phyloP scores from a whole-genome alignment of 1,140 invertebrate species.

The Trinorchestia longiramus region DNA sequence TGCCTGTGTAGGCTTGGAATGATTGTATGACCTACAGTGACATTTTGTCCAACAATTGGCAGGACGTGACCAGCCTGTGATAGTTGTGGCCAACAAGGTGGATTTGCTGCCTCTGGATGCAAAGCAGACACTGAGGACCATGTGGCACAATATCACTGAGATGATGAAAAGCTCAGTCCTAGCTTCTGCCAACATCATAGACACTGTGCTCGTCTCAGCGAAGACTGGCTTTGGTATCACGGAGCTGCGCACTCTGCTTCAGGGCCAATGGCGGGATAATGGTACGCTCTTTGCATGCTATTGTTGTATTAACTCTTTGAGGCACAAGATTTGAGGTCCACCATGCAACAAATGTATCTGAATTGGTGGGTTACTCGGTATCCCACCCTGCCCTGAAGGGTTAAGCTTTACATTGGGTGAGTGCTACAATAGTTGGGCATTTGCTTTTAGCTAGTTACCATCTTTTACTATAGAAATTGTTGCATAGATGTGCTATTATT shows the following conservation, averaged over 20 bases:
- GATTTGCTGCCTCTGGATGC: background rate
- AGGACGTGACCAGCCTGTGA: slow-evolving; percentile 18
- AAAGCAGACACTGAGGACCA: slow-evolving; percentile 3
- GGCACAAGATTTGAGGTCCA: no score
- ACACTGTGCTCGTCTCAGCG: slow-evolving; percentile 27
- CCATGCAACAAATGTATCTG: no score
- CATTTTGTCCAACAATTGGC: background rate
- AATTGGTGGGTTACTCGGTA: no score
- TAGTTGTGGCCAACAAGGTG: slow-evolving; percentile 14
- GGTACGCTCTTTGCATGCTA: background rate
- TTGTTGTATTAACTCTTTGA: background rate
- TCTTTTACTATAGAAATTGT: no score
- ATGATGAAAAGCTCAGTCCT: background rate
- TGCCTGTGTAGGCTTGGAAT: background rate
- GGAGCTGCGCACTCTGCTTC: background rate
- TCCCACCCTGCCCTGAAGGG: no score
- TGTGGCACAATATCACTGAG: background rate
- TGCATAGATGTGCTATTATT: no score
- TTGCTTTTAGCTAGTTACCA: no score
- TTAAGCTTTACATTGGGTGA: background rate
- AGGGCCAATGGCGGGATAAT: background rate
- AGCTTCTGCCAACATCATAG: slow-evolving; percentile 12
- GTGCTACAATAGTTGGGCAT: no score
- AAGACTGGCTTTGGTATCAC: slow-evolving; percentile 40
- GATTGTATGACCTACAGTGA: background rate